Percentiles rank a stretch among this genome's conserved stretches.
Conservation (phyloP, 2,797 vertebrate genomes). For the Halcyon chelicuti region DNA sequence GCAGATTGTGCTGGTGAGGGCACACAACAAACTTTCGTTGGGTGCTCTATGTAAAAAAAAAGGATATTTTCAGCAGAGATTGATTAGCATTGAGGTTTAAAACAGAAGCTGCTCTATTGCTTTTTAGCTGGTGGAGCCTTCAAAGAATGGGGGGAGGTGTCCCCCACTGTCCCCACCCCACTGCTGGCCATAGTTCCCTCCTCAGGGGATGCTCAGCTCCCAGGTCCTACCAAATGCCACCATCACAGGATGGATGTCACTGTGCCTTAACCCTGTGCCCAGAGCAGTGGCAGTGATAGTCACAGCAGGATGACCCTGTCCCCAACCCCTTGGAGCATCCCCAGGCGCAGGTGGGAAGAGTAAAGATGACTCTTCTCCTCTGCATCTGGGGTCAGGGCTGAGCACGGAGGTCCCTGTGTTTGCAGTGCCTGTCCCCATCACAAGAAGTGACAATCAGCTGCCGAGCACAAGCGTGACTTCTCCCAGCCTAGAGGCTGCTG, state of each 20-base stretch:
- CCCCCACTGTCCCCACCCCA: background rate
- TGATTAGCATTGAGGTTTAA: background rate
- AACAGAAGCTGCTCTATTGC: background rate
- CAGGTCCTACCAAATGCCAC: background rate
- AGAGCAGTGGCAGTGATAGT: background rate
- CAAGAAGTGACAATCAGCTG: background rate
- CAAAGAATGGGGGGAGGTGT: background rate
- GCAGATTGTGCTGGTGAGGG: background rate
- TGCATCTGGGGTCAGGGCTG: background rate
- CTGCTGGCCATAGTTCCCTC: background rate
- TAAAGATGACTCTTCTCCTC: background rate
- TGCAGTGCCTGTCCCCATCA: background rate
- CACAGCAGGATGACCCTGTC: background rate
- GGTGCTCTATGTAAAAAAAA: background rate
- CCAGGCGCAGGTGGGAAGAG: accelerated
- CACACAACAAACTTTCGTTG: accelerated
- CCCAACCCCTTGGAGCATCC: accelerated
- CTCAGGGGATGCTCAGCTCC: background rate
- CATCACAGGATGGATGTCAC: accelerated
- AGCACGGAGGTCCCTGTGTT: accelerated
- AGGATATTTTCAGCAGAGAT: background rate
- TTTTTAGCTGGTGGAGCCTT: background rate
- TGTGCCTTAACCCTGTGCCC: accelerated
- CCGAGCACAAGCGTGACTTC: background rate
- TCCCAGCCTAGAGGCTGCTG: background rate